Evolutionary conservation across 1,140 invertebrate genomes (phyloP), one percentile per base, ranked within the genome.

Genomic region (Thrips palmi): DNA sequence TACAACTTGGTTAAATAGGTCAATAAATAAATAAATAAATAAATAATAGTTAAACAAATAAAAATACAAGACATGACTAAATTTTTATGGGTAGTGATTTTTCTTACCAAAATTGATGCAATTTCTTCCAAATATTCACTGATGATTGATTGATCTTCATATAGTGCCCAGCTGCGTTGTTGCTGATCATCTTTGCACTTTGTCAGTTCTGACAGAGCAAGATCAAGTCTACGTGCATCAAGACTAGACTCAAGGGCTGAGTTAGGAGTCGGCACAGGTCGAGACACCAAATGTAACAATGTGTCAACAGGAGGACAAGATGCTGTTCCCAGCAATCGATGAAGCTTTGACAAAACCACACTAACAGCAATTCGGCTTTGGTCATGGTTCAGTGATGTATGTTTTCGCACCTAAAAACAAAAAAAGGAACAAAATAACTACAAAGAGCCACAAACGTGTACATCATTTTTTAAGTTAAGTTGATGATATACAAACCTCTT

Each of bases 171-270:
- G 45, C 80, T 86, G 46, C 88, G 64, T 49, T 94, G 87, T 52
- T 94, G 86, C 0, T 85, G 83, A 52, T 93, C 87, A 55, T 91
- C 84, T 46, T 88, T 88, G 45, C 83, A 86, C 31, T 74, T 77
- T 8, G 77, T 80, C 35, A 94, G 58, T 47, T 86, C 74, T 22
- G 67, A 68, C 42, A 92, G 77, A 36, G 88, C 74, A 30, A 76
- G 70, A 56, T 75, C 73, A 49, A 93, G 63, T 20, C 78, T 65
- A 41, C 74, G 68, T 6, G 79, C 76, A 60, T 91, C 86, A 11
- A 79, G 73, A 1, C 78, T 81, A 45, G 68, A 60, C 38, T 68
- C 66, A 37, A 71, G 62, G n/a, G n/a, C n/a, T n/a, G n/a, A n/a
- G n/a, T n/a, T n/a, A n/a, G n/a, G n/a, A n/a, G 36, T n/a, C 44